Conservation (phyloP, 2,888 invertebrate species). For the Andrena flavipes region DNA sequence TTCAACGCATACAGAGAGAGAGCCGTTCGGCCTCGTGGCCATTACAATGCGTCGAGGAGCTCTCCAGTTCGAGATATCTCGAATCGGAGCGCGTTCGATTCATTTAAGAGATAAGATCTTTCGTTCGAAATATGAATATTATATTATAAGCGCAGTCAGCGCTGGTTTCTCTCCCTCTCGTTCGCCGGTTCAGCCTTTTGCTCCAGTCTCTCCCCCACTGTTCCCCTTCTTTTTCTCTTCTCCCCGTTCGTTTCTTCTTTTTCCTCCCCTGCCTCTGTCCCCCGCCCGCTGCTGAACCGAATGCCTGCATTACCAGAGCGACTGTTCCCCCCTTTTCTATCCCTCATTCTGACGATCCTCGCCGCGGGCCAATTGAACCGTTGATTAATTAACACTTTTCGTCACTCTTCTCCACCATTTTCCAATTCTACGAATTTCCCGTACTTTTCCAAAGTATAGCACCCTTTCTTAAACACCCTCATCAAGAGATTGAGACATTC, state of each 20-base stretch:
- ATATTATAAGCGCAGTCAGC: constrained; percentile 81
- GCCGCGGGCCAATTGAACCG: constrained; percentile 11
- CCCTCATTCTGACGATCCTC: constrained; percentile 10
- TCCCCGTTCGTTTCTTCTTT: constrained; percentile 29
- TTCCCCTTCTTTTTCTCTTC: constrained; percentile 45
- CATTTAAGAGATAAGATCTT: constrained; percentile 85
- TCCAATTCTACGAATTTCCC: constrained; percentile 23
- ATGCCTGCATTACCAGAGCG: constrained; percentile 64
- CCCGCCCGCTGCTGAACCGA: constrained; percentile 62
- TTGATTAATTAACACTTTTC: constrained; percentile 51
- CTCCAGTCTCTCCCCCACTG: constrained; percentile 35
- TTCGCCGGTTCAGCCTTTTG: constrained; percentile 36
- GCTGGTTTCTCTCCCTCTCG: constrained; percentile 61
- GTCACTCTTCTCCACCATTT: constrained; percentile 26
- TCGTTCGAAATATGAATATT: constrained; percentile 85
- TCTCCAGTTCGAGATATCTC: constrained; percentile 81
- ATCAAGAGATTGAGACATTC: neutral
- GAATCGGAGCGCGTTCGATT: constrained; percentile 84
- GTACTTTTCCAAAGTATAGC: too few relatives aligned
- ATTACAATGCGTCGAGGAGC: constrained; percentile 79
- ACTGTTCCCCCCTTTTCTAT: constrained; percentile 27
- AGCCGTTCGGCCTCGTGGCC: constrained; percentile 63
- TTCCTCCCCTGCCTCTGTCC: constrained; percentile 41
- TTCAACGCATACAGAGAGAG: constrained; percentile 72
- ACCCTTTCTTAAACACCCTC: too few relatives aligned